Base-by-base conservation (phyloP, 2,888 invertebrate genomes). In the Pediacus dermestoides region DNA sequence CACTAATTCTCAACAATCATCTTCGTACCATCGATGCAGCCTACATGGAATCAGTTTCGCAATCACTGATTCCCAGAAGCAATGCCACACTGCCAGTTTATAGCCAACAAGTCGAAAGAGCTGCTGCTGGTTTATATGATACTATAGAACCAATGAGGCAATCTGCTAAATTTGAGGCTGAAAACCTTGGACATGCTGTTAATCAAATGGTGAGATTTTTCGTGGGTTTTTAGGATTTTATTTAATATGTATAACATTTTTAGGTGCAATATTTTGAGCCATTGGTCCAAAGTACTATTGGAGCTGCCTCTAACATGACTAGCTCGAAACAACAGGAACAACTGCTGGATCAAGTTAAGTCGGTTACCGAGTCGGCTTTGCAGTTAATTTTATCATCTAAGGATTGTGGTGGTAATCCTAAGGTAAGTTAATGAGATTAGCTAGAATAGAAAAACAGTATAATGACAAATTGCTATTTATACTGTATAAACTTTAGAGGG, bases 321-420 rank as follows among this genome's bases (percentile, higher is more conserved):
- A 92, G 93, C 67, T 88, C 90, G 0, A 81, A 81, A 59, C 85
- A 88, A 54, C 96, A 96, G 70, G 85, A 86, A 64, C 78, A 82
- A 30, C 72, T 96, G 35, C 73, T 99, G 43, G 90, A 95, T 63
- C 91, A 94, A 70, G 82, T 91, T 2, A 88, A 96, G 65, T 95
- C 96, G 0, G 93, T 96, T 34, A 80, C 91, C 0, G 99, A 99
- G 72, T 87, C 91, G n/a, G 83, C 88, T 2, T 73, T 91, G 3
- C 88, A 92, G 56, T 74, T 95, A 43, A 77, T 94, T 30, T 83
- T 85, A 50, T 82, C 88, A 0, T 81, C 89, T 1, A 90, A 91
- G 61, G 87, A 91, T 58, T 82, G 89, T 0, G 95, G 88, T 1
- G 97, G 97, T 2, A 97, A 97, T 74, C 89, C 92, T 0, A 85